Conservation (phyloP, 2,113 vertebrate genomes). For the Zosterops hypoxanthus region DNA sequence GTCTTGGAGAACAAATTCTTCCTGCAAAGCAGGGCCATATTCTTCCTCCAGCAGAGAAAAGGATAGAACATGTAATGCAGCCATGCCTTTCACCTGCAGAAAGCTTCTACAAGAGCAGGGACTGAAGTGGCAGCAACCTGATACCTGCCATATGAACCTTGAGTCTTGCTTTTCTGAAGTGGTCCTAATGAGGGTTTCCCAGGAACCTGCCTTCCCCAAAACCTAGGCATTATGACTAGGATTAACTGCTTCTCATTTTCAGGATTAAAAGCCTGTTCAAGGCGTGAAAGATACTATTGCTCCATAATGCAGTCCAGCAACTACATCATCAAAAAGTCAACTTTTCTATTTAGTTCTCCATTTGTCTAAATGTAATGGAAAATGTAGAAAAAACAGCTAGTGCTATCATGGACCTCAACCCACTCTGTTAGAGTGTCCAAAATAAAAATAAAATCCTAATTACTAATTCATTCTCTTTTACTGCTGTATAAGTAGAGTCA, state of each 20-base stretch:
- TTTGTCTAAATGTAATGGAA: not conserved
- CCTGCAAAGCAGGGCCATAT: not conserved
- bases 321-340: not conserved
- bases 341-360: not conserved
- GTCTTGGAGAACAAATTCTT: not conserved
- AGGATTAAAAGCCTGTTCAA: not conserved
- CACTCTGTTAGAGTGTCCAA: not conserved
- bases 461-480: not conserved
- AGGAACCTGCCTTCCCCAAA: not conserved
- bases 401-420: not conserved
- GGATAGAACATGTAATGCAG: rapidly evolving
- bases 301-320: not conserved
- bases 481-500: not conserved
- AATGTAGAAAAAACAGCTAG: not conserved
- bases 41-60: not conserved
- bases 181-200: not conserved
- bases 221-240: not conserved
- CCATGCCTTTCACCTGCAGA: not conserved
- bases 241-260: not conserved
- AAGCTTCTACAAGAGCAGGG: not conserved
- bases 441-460: not conserved
- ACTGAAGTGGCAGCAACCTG: not conserved
- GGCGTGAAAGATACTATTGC: not conserved
- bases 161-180: not conserved
- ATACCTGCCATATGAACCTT: rapidly evolving